A percentile compares a stretch with the other conserved stretches of the same genome.
Conservation (phyloP, 2,888 invertebrate species). For the Itoplectis maculator region DNA sequence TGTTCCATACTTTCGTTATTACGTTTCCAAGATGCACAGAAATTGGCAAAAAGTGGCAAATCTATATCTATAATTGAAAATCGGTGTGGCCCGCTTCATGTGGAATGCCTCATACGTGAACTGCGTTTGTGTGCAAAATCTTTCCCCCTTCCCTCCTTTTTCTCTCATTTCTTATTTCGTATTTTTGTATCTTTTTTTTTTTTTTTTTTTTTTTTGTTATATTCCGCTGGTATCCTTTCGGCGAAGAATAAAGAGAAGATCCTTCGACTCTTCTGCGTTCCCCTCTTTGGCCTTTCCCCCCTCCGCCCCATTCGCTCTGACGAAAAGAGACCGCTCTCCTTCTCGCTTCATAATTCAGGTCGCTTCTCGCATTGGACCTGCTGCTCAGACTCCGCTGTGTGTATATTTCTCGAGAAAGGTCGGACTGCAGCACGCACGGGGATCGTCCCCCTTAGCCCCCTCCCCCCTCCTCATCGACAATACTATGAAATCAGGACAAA, state of each 20-base stretch:
- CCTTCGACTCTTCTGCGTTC: conserved; percentile 60
- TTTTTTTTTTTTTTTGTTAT: conserved; percentile 40
- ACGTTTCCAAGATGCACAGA: too few species aligned
- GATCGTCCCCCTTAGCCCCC: not conserved
- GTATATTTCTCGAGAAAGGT: conserved; percentile 20
- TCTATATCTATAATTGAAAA: too few species aligned
- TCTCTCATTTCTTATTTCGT: not conserved
- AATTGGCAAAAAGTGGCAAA: too few species aligned
- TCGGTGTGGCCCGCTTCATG: too few species aligned
- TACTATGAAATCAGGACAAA: conserved; percentile 55
- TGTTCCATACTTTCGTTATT: too few species aligned
- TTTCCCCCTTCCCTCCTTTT: conserved; percentile 41
- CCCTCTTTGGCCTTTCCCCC: conserved; percentile 14
- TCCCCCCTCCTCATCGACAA: conserved; percentile 17
- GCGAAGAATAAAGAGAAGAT: conserved; percentile 65
- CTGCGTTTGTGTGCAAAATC: conserved; percentile 36
- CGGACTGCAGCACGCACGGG: not conserved
- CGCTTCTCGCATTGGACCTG: conserved; percentile 52
- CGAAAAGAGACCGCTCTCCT: conserved; percentile 37
- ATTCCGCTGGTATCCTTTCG: conserved; percentile 55
- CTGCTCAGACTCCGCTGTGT: conserved; percentile 41
- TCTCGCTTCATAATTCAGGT: conserved; percentile 59
- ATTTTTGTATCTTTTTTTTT: conserved; percentile 4
- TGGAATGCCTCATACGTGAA: too few species aligned
- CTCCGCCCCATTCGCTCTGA: not conserved